Conservation (phyloP, 2,888 invertebrate species). For the Dione juno region DNA sequence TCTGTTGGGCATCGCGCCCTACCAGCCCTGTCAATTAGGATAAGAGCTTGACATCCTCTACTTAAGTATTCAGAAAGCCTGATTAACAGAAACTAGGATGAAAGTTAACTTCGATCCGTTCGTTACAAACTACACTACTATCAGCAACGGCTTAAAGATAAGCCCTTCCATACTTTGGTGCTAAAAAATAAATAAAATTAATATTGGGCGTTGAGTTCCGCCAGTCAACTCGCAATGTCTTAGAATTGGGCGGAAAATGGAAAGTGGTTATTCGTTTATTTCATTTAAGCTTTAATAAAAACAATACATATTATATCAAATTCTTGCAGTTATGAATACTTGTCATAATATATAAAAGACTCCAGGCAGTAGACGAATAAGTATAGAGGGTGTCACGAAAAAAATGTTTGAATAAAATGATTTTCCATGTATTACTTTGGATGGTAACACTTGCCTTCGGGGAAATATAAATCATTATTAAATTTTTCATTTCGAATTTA, state of each 20-base stretch:
- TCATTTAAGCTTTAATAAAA: too few species aligned
- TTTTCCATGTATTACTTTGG: slow-evolving; percentile 19
- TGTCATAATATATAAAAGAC: background rate
- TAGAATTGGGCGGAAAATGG: too few species aligned
- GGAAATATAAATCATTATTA: background rate
- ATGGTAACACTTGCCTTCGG: background rate
- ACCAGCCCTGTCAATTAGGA: slow-evolving; percentile 14
- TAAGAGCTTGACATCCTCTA: background rate
- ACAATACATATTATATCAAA: too few species aligned
- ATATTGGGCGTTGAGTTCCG: too few species aligned
- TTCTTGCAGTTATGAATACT: slow-evolving; percentile 2
- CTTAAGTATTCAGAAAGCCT: background rate
- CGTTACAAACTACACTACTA: background rate
- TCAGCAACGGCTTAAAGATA: background rate
- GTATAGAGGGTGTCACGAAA: slow-evolving; percentile 11
- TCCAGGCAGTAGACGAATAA: slow-evolving; percentile 20
- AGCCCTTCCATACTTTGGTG: background rate
- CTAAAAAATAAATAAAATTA: too few species aligned
- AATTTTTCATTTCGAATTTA: background rate
- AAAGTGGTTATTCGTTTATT: too few species aligned
- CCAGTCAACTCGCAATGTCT: too few species aligned
- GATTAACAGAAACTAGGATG: slow-evolving; percentile 14
- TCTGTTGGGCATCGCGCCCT: background rate
- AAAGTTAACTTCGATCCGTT: slow-evolving; percentile 10
- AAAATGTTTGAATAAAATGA: slow-evolving; percentile 25